A percentile compares a stretch with the other conserved stretches of the same genome.
Evolutionary conservation across 2,888 invertebrate genomes (phyloP).

Genomic region (Euplexia lucipara): DNA sequence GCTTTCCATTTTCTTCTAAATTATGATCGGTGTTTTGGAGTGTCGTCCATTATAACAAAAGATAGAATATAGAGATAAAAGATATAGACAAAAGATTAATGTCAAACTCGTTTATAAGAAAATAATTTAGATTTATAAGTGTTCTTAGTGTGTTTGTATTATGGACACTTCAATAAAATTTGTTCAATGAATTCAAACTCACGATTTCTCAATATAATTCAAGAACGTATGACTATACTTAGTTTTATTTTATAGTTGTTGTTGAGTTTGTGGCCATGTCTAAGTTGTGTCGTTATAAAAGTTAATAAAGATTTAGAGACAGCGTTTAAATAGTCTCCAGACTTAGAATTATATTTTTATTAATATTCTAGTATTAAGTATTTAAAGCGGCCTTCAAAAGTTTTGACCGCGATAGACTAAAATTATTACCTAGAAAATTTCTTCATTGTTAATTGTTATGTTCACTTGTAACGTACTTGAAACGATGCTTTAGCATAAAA

Average conservation of each 20-base stretch:
- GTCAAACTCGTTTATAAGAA: slow-evolving; percentile 50
- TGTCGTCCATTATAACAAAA: slow-evolving; percentile 35
- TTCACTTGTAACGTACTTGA: background rate
- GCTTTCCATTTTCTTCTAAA: slow-evolving; percentile 65
- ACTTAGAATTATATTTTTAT: slow-evolving; percentile 24
- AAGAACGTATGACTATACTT: slow-evolving; percentile 26
- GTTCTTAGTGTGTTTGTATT: slow-evolving; percentile 17
- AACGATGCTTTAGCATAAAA: background rate
- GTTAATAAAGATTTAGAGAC: slow-evolving; percentile 41
- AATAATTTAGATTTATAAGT: slow-evolving; percentile 31
- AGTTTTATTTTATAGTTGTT: slow-evolving; percentile 53
- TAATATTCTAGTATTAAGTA: slow-evolving; percentile 24
- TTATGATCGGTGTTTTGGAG: slow-evolving; percentile 60
- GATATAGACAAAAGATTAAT: slow-evolving; percentile 38
- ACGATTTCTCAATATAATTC: slow-evolving; percentile 34
- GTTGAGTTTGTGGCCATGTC: slow-evolving; percentile 40
- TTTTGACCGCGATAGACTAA: slow-evolving; percentile 5
- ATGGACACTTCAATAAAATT: slow-evolving; percentile 32
- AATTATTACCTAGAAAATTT: slow-evolving; percentile 18
- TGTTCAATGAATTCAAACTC: slow-evolving; percentile 49
- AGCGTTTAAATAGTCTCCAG: slow-evolving; percentile 35
- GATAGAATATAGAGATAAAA: slow-evolving; percentile 29
- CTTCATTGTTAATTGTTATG: slow-evolving; percentile 22
- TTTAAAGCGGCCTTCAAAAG: slow-evolving; percentile 20
- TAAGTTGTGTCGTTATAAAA: slow-evolving; percentile 38